These are phyloP conservation scores for Lathamus discolor DNA, from an alignment of 2,113 vertebrate species.

Conservation along the genomic window DNA sequence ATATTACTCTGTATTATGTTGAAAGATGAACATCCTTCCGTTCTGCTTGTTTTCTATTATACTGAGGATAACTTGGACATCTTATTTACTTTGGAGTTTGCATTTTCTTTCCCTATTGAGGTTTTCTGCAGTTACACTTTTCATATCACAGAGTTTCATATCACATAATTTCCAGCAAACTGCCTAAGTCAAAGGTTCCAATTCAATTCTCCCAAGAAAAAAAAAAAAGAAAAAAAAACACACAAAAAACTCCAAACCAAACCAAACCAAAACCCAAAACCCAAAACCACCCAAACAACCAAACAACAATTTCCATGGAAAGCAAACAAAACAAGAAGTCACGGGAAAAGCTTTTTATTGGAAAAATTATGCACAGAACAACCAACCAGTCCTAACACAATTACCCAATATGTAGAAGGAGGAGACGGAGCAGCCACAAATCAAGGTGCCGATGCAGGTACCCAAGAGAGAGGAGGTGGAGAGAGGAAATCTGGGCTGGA, in stretches of 20 bases:
- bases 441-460: conserved; percentile 84
- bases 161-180: not conserved
- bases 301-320: not conserved
- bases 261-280: not conserved
- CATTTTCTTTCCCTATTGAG: not conserved
- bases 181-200: not conserved
- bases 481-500: conserved; percentile 51
- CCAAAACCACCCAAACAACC: not conserved
- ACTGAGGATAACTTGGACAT: not conserved
- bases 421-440: conserved; percentile 85
- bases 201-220: not conserved
- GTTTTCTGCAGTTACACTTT: not conserved
- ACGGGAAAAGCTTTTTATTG: not conserved
- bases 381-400: not conserved
- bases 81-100: not conserved
- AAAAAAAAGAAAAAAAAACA: not conserved
- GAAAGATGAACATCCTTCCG: not conserved
- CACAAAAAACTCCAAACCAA: no score
- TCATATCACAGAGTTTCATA: not conserved
- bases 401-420: conserved; percentile 15
- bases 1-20: not conserved
- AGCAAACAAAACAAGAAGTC: not conserved
- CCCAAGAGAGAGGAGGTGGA: conserved; percentile 65
- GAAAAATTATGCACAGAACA: not conserved
- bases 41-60: not conserved